Conservation (phyloP, 2,797 vertebrate species). For the Gallirallus australis region DNA sequence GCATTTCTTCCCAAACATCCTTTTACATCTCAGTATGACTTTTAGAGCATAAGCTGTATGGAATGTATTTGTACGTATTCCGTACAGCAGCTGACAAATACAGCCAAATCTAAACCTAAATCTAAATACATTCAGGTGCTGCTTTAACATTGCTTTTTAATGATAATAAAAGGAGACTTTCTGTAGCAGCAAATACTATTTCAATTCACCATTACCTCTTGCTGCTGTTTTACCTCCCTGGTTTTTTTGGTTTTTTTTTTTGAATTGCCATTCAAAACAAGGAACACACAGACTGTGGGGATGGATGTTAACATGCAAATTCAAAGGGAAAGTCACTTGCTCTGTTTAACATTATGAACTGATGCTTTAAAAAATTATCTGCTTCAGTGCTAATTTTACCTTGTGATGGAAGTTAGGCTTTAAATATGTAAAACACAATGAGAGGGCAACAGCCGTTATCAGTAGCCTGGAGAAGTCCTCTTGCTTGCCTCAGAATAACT, state of each 20-base stretch:
- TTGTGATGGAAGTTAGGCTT: constrained; percentile 15
- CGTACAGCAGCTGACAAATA: neutral
- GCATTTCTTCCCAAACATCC: neutral
- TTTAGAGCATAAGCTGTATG: neutral
- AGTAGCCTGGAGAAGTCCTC: neutral
- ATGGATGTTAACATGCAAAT: neutral
- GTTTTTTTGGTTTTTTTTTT: neutral
- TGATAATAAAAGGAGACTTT: neutral
- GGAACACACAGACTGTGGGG: neutral
- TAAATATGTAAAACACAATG: constrained; percentile 12
- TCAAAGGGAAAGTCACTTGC: constrained; percentile 32
- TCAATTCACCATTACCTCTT: neutral
- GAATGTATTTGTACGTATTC: neutral
- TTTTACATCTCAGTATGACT: neutral
- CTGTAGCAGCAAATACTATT: neutral
- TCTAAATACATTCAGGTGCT: neutral
- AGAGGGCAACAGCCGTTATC: neutral
- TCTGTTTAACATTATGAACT: constrained; percentile 42
- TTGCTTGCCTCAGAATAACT: constrained; percentile 19
- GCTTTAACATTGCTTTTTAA: neutral
- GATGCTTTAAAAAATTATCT: constrained; percentile 48
- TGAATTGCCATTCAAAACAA: neutral
- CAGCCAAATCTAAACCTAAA: neutral
- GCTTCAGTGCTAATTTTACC: constrained; percentile 54
- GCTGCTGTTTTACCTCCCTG: neutral